A percentile compares a stretch with the other conserved stretches of the same genome.
Evolutionary conservation across 1,140 invertebrate genomes (phyloP).

Genomic region (Euschistus heros): DNA sequence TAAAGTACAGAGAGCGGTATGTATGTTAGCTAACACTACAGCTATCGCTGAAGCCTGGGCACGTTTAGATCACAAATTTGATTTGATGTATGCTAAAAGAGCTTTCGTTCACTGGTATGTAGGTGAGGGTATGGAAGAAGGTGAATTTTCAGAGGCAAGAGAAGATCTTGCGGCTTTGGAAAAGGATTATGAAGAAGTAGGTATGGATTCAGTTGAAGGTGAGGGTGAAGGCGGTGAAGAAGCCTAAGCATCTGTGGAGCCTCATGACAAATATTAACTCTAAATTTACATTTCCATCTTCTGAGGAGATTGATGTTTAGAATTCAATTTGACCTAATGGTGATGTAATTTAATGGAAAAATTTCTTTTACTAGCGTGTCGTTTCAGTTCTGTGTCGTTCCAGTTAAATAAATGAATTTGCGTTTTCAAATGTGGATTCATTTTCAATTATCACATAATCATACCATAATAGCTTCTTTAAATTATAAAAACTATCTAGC

Average conservation of each 20-base stretch:
- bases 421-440: too few species aligned
- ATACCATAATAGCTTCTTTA: too few species aligned
- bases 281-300: too few species aligned
- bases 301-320: too few species aligned
- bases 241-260: constrained; percentile 24
- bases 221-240: constrained; percentile 61
- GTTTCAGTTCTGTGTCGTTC: too few species aligned
- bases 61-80: constrained; percentile 61
- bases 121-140: constrained; percentile 66
- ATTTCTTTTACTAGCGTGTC: too few species aligned
- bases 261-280: too few species aligned
- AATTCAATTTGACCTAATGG: too few species aligned
- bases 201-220: constrained; percentile 50
- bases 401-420: too few species aligned
- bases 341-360: too few species aligned
- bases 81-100: constrained; percentile 67
- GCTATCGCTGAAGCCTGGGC: constrained; percentile 76
- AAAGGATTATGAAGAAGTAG: constrained; percentile 54
- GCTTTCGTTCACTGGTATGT: constrained; percentile 70
- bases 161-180: constrained; percentile 63
- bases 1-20: constrained; percentile 72
- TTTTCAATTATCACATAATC: too few species aligned
- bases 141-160: constrained; percentile 62
- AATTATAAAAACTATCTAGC: too few species aligned
- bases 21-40: constrained; percentile 79